Base-by-base conservation (phyloP, 1,140 invertebrate genomes). In the Euborellia annulipes region DNA sequence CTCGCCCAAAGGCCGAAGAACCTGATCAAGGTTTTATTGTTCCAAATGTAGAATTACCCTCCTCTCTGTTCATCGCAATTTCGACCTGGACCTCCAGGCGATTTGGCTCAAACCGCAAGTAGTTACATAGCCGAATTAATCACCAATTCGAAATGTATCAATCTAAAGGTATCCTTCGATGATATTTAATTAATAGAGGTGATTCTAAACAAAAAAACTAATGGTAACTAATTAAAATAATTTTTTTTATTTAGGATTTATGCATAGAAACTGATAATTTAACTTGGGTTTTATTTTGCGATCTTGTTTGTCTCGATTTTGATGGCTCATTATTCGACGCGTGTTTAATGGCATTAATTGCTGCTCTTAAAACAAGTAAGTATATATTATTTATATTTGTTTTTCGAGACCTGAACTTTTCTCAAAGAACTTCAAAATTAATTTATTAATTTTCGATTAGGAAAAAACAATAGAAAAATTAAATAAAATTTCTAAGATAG, bases 241-340 rank as follows among this genome's bases (percentile, higher is more conserved):
- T n/a, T n/a, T n/a, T n/a, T n/a, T n/a, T n/a, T n/a, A n/a, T n/a
- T n/a, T n/a, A 71, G 63, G 64, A 77, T 50, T 62, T 90, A 7
- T 85, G 81, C 56, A 77, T 88, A 52, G 63, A 63, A 38, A 71
- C 72, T 52, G 78, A 79, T 55, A 84, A 83, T 66, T 58, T 87
- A 39, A 78, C 71, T 0, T 89, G 85, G 86, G 78, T 79, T 23
- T 55, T 89, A 21, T 82, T 83, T 58, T 81, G 76, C 57, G 85
- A 89, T 65, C 62, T 89, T 48, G 62, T 83, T 3, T 88, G 85
- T 62, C 60, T 88, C 14, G 76, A 87, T 63, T 79, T 82, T 66
- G 84, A 86, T 73, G 86, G 86, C 2, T 78, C 79, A 36, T 56
- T 88, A 37, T 66, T 85, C 37, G 85, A 89, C 69, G 78, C 81